phyloP scores from a whole-genome alignment of 2,888 invertebrate genomes.

The Mythimna ferrago region DNA sequence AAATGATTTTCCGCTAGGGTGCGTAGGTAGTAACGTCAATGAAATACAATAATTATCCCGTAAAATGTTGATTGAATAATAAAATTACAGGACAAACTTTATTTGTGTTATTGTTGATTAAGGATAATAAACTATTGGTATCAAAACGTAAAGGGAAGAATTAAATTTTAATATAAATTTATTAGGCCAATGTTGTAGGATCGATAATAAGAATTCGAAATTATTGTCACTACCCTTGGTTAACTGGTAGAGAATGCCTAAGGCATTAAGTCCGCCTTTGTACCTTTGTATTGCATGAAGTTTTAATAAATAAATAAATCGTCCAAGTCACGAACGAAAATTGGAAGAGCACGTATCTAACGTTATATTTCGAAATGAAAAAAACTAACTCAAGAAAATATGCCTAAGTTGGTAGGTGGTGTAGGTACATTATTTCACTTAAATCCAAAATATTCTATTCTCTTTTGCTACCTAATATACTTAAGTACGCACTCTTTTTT shows the following conservation, averaged over 20 bases:
- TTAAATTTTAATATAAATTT: too few species aligned
- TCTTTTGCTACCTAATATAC: constrained; percentile 6
- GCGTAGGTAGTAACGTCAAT: neutral
- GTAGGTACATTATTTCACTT: neutral
- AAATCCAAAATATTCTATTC: constrained; percentile 10
- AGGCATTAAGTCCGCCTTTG: too few species aligned
- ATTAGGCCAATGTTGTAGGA: too few species aligned
- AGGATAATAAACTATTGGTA: neutral
- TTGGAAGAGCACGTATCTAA: neutral
- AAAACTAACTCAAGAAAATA: neutral
- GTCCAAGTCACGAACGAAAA: neutral
- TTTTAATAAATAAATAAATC: too few species aligned
- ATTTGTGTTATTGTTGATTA: neutral
- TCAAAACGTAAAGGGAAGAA: neutral
- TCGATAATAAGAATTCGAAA: too few species aligned
- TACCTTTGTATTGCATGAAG: too few species aligned
- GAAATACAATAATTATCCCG: neutral
- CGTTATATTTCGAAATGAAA: too few species aligned
- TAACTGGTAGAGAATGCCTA: too few species aligned
- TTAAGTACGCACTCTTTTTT: constrained; percentile 18
- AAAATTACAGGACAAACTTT: too few species aligned
- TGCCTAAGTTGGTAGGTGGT: neutral
- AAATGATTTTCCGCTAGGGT: neutral
- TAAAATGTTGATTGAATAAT: neutral
- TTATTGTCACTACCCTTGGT: neutral